Conservation (phyloP, 2,113 vertebrate genomes). For the Mugil cephalus region DNA sequence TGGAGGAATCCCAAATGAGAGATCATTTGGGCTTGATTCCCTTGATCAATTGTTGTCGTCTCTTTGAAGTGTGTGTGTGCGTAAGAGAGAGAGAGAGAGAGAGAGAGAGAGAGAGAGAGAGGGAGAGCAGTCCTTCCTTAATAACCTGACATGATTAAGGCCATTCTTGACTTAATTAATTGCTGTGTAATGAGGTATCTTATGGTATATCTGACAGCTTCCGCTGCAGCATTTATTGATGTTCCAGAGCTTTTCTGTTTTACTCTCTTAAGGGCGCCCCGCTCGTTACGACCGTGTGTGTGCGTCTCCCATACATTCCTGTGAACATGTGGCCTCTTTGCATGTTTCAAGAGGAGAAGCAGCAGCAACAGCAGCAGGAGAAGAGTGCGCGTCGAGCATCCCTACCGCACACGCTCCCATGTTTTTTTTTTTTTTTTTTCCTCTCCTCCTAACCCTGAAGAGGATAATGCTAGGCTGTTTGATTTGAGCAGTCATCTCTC, state of each 20-base stretch:
- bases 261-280: conserved; percentile 21
- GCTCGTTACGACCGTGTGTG: conserved; percentile 21
- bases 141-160: conserved; percentile 79
- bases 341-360: conserved; percentile 39
- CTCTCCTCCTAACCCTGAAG: conserved; percentile 68
- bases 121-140: conserved; percentile 54
- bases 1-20: conserved; percentile 53
- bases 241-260: conserved; percentile 35
- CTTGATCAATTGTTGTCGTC: conserved; percentile 66
- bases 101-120: neutral
- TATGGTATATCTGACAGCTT: conserved; percentile 56
- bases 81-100: neutral
- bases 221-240: conserved; percentile 68
- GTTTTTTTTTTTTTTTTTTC: conserved; percentile 25
- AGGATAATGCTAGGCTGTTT: conserved; percentile 79
- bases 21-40: conserved; percentile 57
- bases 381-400: neutral
- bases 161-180: conserved; percentile 76
- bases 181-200: conserved; percentile 74
- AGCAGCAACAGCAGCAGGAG: conserved; percentile 25
- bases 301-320: conserved; percentile 36
- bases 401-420: conserved; percentile 13
- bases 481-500: conserved; percentile 76
- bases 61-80: conserved; percentile 54
- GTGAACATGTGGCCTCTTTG: conserved; percentile 40